Evolutionary conservation across 2,797 vertebrate species (phyloP).

Genomic region (Lagodon rhomboides): DNA sequence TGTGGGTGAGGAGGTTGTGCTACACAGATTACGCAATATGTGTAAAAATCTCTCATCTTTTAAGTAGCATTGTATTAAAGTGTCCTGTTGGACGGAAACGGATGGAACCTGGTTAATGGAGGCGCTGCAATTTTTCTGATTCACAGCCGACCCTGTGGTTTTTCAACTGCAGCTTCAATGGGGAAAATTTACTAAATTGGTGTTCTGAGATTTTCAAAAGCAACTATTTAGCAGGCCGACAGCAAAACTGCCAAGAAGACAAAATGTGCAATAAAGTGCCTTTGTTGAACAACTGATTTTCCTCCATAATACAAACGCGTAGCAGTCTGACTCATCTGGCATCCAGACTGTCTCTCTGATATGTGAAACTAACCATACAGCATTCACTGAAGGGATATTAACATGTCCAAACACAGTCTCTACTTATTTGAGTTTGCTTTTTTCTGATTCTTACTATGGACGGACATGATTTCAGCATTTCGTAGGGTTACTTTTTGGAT

Average conservation of each 20-base stretch:
- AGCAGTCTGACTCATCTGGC: neutral
- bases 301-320: neutral
- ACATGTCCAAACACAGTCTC: neutral
- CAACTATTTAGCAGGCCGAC: neutral
- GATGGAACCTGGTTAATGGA: slow-evolving; percentile 11
- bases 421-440: neutral
- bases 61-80: slow-evolving; percentile 10
- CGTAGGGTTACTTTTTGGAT: neutral
- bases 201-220: neutral
- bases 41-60: slow-evolving; percentile 14
- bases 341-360: neutral
- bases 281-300: neutral
- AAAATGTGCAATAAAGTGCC: neutral
- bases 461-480: neutral
- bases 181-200: slow-evolving; percentile 12
- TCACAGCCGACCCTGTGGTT: slow-evolving; percentile 33
- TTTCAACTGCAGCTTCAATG: slow-evolving; percentile 11
- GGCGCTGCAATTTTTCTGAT: slow-evolving; percentile 16
- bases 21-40: slow-evolving; percentile 3
- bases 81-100: neutral
- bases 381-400: neutral
- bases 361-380: neutral
- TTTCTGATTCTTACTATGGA: neutral
- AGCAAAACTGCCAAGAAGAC: neutral
- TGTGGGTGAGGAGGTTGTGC: neutral